phyloP scores from a whole-genome alignment of 2,797 vertebrate genomes.

The Dryobates pubescens region DNA sequence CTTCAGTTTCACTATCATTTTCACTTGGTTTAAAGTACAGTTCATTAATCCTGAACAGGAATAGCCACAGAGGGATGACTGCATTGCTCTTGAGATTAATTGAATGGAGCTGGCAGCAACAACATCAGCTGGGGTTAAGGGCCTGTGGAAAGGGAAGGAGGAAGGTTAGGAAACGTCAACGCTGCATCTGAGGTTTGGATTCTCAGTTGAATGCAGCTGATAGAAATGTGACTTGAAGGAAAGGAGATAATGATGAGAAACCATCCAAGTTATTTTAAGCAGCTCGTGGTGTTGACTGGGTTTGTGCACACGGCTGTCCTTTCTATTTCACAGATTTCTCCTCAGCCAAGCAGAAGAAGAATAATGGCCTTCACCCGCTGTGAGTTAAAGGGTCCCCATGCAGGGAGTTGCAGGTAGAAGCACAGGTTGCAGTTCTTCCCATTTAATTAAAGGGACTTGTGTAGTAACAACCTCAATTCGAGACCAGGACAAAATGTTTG shows the following conservation, averaged over 20 bases:
- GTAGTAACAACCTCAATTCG: constrained; percentile 4
- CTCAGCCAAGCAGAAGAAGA: constrained; percentile 40
- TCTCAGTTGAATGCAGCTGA: constrained; percentile 18
- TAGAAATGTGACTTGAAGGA: neutral
- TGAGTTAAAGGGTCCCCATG: neutral
- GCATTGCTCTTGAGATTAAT: constrained; percentile 43
- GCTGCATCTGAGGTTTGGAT: neutral
- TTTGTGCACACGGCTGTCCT: constrained; percentile 4
- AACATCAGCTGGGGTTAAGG: constrained; percentile 9
- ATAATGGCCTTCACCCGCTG: neutral
- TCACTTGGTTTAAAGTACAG: constrained; percentile 31
- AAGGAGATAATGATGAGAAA: neutral
- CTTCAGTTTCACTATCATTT: constrained; percentile 20
- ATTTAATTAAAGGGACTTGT: constrained; percentile 9
- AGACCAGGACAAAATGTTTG: constrained; percentile 21
- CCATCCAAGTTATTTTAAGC: constrained; percentile 30
- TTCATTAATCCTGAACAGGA: constrained; percentile 49
- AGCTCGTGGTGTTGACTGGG: neutral
- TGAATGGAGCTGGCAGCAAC: neutral
- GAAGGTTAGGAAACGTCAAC: neutral
- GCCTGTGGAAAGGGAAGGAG: neutral
- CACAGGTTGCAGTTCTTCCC: neutral
- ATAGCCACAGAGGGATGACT: constrained; percentile 27
- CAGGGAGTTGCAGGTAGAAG: neutral
- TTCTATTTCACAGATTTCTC: neutral